Base-by-base conservation (phyloP, 2,888 invertebrate genomes). In the Pecten maximus region DNA sequence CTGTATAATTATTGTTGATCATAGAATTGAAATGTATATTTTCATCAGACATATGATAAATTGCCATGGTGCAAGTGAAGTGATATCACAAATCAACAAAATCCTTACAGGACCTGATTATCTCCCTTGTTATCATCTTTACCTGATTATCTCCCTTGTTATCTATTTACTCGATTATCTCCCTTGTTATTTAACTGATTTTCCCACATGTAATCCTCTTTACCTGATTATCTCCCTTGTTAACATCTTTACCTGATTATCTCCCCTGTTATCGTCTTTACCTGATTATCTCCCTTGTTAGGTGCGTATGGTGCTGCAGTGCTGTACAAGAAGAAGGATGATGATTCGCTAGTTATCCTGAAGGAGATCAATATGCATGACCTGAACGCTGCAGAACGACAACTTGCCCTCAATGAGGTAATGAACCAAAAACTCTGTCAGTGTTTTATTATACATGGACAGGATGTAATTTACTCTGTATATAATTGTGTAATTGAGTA, bases 361-460 rank as follows among this genome's bases (percentile, higher is more conserved):
- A 98, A 98, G 95, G 98, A 98, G 96, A 98, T 98, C 88, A 98
- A 98, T 95, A 97, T 98, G 96, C 97, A 97, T 93, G 98, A 98
- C 94, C 96, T 98, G 92, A 97, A 97, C n/a, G 97, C 97, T 0
- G 96, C 97, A 0, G 98, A 98, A 95, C 97, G 98, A 88, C 97
- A 98, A 94, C 96, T 98, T 95, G 98, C 98, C 3, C 97, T 98
- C 94, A 98, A 98, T 95, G 98, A 98, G 97, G 98, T 98, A 87
- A n/a, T n/a, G n/a, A n/a, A n/a, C n/a, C n/a, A n/a, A n/a, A n/a
- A n/a, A n/a, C n/a, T n/a, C n/a, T n/a, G n/a, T n/a, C n/a, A n/a
- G n/a, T n/a, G n/a, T n/a, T n/a, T n/a, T n/a, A n/a, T n/a, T n/a
- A n/a, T n/a, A n/a, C n/a, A n/a, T n/a, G n/a, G n/a, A n/a, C n/a